Conservation (phyloP, 2,113 vertebrate genomes). For the Malurus elegans region DNA sequence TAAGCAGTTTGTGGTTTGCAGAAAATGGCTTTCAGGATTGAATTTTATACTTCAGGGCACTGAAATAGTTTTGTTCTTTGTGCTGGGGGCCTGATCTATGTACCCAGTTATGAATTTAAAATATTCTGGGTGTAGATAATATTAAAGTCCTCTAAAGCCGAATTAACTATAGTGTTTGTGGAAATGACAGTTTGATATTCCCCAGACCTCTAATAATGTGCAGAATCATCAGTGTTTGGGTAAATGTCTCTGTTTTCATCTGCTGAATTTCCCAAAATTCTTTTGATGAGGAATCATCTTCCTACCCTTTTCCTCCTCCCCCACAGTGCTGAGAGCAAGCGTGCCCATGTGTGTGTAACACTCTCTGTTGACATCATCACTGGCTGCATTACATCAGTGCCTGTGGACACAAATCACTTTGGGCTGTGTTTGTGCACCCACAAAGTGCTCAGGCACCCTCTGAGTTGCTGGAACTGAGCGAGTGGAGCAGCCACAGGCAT, state of each 20-base stretch:
- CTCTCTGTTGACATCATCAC: rapidly evolving
- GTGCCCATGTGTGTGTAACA: rapidly evolving
- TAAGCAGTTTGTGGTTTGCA: not conserved
- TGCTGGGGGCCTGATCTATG: not conserved
- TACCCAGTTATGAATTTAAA: not conserved
- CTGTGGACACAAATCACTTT: not conserved
- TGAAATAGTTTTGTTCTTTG: not conserved
- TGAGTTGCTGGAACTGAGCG: not conserved
- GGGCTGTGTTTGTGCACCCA: not conserved
- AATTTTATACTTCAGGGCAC: not conserved
- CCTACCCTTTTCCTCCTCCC: not conserved
- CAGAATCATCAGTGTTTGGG: not conserved
- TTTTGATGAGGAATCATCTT: not conserved
- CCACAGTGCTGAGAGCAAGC: not conserved
- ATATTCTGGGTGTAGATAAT: not conserved
- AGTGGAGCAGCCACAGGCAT: rapidly evolving
- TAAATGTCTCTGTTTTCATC: not conserved
- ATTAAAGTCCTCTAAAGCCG: not conserved
- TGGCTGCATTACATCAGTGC: not conserved
- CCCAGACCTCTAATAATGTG: not conserved
- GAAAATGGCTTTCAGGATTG: not conserved
- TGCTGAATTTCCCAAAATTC: not conserved
- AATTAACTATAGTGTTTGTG: not conserved
- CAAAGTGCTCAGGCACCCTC: no score
- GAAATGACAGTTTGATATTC: not conserved